Base-by-base conservation (phyloP, 2,797 vertebrate genomes). In the Pogonophryne albipinna region DNA sequence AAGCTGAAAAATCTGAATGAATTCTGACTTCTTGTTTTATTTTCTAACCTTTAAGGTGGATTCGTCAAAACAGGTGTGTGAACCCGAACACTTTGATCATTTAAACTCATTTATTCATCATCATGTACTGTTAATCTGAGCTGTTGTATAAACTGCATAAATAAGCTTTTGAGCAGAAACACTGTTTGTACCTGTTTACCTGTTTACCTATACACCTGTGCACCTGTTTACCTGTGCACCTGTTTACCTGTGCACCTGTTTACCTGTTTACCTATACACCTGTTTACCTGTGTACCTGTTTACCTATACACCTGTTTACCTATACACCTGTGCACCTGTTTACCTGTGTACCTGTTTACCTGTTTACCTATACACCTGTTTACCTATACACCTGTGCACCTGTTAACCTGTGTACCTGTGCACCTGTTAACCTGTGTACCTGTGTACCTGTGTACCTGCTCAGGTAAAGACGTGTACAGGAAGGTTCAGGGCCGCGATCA, bases 401-500 rank as follows among this genome's bases (percentile, higher is more conserved):
- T 27, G 27, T 4, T 4, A 3, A 27, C 27, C 27, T 27, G 27
- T 27, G 27, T 38, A 50, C 53, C 52, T 89, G 23, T 4, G 3
- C 0, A 27, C 23, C 23, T 27, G 23, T 27, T 0, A 4, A 27
- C 23, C 23, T 27, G 23, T 38, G 38, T 14, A 31, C 11, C 10
- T 60, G 31, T 15, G 17, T 63, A 52, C 82, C 16, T 79, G 17
- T 69, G 76, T 42, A 50, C 53, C 51, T 89, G 59, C 82, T 71
- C 94, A 99, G 98, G 97, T 79, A 95, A 87, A 83, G 95, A 97
- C 82, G 60, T 99, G 93, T 97, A 97, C 96, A 96, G 98, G 93
- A 99, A 97, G 87, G 95, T 99, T 81, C 97, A 98, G 74, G 89
- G 95, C 88, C 95, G 97, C 93, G 97, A 98, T 38, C 95, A 93